These are phyloP conservation scores for Eretmodus cyanostictus DNA, from an alignment of 2,113 vertebrate species.

Conservation along the genomic window DNA sequence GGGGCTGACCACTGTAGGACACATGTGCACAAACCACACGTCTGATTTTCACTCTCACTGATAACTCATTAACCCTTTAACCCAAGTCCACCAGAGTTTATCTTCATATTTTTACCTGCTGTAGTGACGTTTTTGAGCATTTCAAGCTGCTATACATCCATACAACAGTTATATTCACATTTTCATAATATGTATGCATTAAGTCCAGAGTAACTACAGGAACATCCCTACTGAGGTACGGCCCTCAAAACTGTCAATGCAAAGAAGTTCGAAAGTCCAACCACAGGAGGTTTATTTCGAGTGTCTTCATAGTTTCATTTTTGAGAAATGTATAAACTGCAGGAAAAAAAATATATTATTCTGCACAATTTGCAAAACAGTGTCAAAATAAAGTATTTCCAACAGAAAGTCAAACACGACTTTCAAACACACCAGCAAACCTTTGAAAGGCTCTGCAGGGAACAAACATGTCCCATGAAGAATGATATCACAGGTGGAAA, in stretches of 20 bases:
- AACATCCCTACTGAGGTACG: background rate
- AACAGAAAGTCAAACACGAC: background rate
- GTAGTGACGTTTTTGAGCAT: background rate
- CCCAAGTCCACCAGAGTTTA: background rate
- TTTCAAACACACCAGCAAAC: background rate
- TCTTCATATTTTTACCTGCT: background rate
- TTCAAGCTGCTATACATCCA: background rate
- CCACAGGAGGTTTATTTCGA: background rate
- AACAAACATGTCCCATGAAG: fast-evolving
- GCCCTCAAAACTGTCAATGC: background rate
- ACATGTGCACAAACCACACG: background rate
- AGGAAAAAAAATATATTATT: background rate
- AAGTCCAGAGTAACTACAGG: background rate
- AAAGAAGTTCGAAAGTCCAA: fast-evolving
- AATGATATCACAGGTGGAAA: background rate
- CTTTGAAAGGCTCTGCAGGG: background rate
- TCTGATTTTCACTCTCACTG: background rate
- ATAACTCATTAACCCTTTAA: background rate
- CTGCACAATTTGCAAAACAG: background rate
- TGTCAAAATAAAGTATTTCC: background rate
- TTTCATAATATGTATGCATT: background rate
- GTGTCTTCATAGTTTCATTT: background rate
- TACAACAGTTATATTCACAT: background rate
- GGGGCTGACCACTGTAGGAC: background rate
- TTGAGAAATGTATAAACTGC: background rate